Base-by-base conservation (phyloP, 2,888 invertebrate species). In the Hypolimnas misippus region DNA sequence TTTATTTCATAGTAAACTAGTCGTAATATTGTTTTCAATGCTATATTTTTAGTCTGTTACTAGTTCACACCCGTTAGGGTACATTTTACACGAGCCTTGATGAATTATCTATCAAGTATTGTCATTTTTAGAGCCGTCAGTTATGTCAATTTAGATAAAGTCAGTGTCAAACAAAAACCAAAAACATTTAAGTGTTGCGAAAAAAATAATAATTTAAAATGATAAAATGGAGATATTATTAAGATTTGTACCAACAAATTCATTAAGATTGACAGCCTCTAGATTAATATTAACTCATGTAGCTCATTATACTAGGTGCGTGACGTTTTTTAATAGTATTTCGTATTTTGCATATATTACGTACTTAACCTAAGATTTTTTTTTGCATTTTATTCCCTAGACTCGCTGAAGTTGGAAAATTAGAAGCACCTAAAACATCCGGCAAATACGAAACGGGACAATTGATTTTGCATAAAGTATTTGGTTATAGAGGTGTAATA, bases 361-460 rank as follows among this genome's bases (percentile, higher is more conserved):
- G 80, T 82, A 77, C 79, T 78, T 90, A 90, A 90, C 90, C 89
- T 72, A 67, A 68, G 69, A 63, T 61, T 65, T n/a, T n/a, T n/a
- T n/a, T 8, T 54, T 63, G 12, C 4, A 49, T 57, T 56, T 44
- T 59, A 57, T 66, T 53, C 66, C 81, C 44, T 73, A 98, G 98
- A 92, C 94, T 99, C 78, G 96, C 97, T 16, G 98, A 98, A 93
- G 98, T 99, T 69, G 99, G 99, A 14, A 96, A 96, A 81, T 92
- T 99, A 74, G 97, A 98, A 87, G 89, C 95, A 35, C 97, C 97
- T 38, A 98, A 97, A 92, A 84, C 95, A 60, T 94, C 96, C 70
- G 97, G 97, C 46, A 97, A 98, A 91, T 99, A 99, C 92, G 97
- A 98, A 77, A 98, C 98, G 3, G 99, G 99, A 8, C 98, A 98